Evolutionary conservation across 2,888 invertebrate genomes (phyloP).

Genomic region (Mythimna impura): DNA sequence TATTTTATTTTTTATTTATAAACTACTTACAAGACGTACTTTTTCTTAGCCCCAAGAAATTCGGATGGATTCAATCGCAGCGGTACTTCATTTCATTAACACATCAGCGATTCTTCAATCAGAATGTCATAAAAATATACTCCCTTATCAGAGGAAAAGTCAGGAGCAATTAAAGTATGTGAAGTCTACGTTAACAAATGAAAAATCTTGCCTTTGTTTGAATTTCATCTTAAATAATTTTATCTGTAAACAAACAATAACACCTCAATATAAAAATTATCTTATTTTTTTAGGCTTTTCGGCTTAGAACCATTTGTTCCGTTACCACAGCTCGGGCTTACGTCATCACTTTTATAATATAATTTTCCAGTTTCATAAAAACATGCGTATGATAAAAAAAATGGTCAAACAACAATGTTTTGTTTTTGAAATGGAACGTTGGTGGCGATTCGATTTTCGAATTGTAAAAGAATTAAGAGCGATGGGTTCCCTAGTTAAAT

Average conservation of each 20-base stretch:
- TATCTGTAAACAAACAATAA: constrained; percentile 38
- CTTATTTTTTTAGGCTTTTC: constrained; percentile 54
- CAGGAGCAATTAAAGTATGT: not conserved
- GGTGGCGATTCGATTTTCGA: too few species aligned
- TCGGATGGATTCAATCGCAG: too few species aligned
- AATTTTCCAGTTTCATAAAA: constrained; percentile 11
- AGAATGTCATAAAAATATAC: not conserved
- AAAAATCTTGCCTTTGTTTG: constrained; percentile 36
- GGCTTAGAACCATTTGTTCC: constrained; percentile 34
- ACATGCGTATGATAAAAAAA: too few species aligned
- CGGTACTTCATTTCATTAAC: too few species aligned
- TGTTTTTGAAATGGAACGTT: not conserved
- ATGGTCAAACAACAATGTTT: not conserved
- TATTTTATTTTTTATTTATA: too few species aligned
- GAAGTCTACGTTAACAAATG: not conserved
- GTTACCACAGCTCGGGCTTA: constrained; percentile 11
- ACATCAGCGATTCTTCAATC: too few species aligned
- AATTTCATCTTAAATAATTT: constrained; percentile 18
- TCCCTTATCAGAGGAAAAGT: not conserved
- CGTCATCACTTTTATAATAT: constrained; percentile 35
- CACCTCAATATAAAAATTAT: constrained; percentile 27
- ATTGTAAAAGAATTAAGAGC: too few species aligned
- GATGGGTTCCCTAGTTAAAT: too few species aligned
- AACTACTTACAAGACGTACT: not conserved
- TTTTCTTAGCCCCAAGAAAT: too few species aligned